Percentiles rank a stretch among this genome's conserved stretches.
Evolutionary conservation across 2,113 vertebrate species (phyloP).

Genomic region (Panurus biarmicus): DNA sequence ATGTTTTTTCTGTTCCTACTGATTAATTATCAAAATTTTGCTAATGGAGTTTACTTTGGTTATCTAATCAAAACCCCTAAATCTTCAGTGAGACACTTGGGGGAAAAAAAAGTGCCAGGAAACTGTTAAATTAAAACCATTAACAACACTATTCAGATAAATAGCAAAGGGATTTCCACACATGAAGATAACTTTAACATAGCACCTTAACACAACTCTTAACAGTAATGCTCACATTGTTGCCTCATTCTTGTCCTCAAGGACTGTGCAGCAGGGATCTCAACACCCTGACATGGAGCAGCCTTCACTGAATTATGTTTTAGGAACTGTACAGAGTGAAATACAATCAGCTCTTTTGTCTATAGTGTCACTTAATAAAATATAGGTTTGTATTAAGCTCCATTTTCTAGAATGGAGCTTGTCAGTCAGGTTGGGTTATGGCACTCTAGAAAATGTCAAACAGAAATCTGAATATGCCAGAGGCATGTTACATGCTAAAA

Average conservation of each 20-base stretch:
- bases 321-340: background rate
- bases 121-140: background rate
- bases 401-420: background rate
- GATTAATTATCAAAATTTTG: background rate
- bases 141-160: background rate
- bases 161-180: background rate
- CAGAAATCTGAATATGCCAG: background rate
- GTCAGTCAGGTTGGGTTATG: background rate
- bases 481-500: background rate
- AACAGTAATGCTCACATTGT: background rate
- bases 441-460: slow-evolving; percentile 2
- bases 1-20: background rate
- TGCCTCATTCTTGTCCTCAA: background rate
- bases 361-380: background rate
- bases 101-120: no score
- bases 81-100: background rate
- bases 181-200: background rate
- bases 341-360: background rate
- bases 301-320: background rate
- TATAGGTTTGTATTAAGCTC: background rate
- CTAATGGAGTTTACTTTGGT: background rate
- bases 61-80: background rate
- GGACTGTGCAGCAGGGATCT: background rate
- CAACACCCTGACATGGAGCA: background rate
- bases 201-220: background rate